These are phyloP conservation scores for Nipponacmea schrenckii DNA, from an alignment of 2,888 invertebrate genomes.

Conservation along the genomic window DNA sequence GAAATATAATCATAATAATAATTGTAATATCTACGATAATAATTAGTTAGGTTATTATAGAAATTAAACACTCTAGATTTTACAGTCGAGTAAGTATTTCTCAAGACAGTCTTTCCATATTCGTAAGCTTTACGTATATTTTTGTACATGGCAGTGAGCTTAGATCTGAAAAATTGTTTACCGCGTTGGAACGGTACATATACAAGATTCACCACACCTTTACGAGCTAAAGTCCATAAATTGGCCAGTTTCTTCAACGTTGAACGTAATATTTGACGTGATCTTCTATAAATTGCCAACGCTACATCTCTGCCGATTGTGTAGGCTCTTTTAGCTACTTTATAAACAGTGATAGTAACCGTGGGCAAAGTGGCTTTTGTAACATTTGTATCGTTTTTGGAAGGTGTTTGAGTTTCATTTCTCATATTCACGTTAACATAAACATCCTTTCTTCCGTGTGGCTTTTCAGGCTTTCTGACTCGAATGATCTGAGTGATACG, in stretches of 20 bases:
- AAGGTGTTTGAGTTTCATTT: background rate
- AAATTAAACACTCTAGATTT: constrained; percentile 18
- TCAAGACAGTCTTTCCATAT: constrained; percentile 28
- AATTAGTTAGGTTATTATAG: constrained; percentile 21
- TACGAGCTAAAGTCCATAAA: constrained; percentile 29
- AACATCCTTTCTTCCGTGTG: background rate
- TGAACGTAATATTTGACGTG: constrained; percentile 22
- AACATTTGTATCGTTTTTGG: background rate
- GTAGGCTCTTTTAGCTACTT: constrained; percentile 23
- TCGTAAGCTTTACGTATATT: constrained; percentile 33
- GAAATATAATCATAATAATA: constrained; percentile 19
- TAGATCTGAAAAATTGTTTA: constrained; percentile 18
- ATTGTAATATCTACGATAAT: constrained; percentile 23
- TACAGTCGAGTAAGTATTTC: constrained; percentile 19
- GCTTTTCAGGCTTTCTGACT: background rate
- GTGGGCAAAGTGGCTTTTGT: background rate
- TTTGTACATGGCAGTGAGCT: constrained; percentile 28
- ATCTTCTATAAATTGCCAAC: constrained; percentile 16
- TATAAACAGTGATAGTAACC: constrained; percentile 15
- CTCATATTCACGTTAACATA: background rate
- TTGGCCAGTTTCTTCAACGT: constrained; percentile 29
- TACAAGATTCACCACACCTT: constrained; percentile 25
- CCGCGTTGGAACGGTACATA: constrained; percentile 27
- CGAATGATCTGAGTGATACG: background rate
- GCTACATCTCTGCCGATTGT: constrained; percentile 25